Base-by-base conservation (phyloP, 2,113 vertebrate genomes). In the Candoia aspera region DNA sequence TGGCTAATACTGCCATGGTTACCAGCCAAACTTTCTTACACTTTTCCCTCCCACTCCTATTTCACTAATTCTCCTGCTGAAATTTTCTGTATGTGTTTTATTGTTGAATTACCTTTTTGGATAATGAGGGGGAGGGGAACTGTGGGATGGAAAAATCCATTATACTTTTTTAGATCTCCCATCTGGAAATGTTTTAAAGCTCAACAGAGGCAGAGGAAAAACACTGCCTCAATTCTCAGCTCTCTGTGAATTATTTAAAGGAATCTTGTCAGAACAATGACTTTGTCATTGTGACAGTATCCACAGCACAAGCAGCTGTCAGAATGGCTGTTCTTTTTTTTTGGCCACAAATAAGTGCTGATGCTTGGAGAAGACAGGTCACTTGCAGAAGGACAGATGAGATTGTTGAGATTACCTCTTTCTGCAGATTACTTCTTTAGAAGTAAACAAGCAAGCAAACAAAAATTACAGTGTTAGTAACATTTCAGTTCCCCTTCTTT, bases 201-300 rank as follows among this genome's bases (percentile, higher is more conserved):
- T 92, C 93, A 85, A 90, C 1, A 21, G 96, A 97, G 95, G 87
- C 12, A 13, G 94, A 94, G 95, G 95, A 93, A 95, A 87, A 87
- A 94, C 89, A 90, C 94, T 96, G 95, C 94, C 96, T 96, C 96
- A 97, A 97, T 97, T 95, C 90, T 46, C 85, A 93, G 92, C 92
- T 96, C 95, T 87, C 93, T 89, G 95, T 96, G 95, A 97, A 96
- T 97, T 97, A 97, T 96, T 97, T 96, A 97, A 96, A 93, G 94
- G 92, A 94, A 97, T 96, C 95, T 96, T 84, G 2, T 97, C 92
- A 94, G 96, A 95, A 92, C 92, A 93, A 96, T 96, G 95, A 91
- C 73, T 97, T 96, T 97, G 94, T 96, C 3, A 15, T 95, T 97
- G 94, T 95, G 94, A 58, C 92, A 95, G 91, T 93, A 88, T 93